Percentiles rank a stretch among this genome's conserved stretches.
These are phyloP conservation scores for Xanthostigma xanthostigma DNA, from an alignment of 2,888 invertebrate species.

Conservation along the genomic window DNA sequence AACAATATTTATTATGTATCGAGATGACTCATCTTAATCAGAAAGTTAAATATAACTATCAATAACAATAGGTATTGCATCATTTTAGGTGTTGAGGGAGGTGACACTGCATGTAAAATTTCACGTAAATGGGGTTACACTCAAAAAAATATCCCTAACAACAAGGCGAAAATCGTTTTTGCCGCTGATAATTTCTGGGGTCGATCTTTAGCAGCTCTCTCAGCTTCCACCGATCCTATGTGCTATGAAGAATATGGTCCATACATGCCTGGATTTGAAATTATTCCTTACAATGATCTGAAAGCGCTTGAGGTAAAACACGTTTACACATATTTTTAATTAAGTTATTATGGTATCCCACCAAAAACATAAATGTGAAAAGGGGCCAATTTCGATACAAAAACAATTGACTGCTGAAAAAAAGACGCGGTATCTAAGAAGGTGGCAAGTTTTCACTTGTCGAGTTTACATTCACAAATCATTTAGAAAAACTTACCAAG, in stretches of 20 bases:
- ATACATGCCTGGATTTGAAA: conserved; percentile 60
- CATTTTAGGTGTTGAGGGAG: conserved; percentile 55
- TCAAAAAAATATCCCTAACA: conserved; percentile 51
- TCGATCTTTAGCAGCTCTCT: conserved; percentile 62
- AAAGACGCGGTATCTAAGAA: too few relatives aligned
- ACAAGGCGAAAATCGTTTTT: conserved; percentile 57
- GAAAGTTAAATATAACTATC: neutral
- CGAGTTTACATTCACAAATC: too few relatives aligned
- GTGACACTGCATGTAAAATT: conserved; percentile 65
- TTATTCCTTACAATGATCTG: conserved; percentile 61
- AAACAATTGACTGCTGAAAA: too few relatives aligned
- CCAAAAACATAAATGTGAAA: too few relatives aligned
- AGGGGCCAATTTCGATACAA: too few relatives aligned
- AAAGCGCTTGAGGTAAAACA: conserved; percentile 45
- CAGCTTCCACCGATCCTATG: conserved; percentile 58
- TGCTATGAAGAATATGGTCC: conserved; percentile 62
- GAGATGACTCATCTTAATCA: too few relatives aligned
- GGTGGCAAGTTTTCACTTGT: too few relatives aligned
- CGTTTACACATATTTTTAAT: neutral
- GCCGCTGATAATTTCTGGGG: conserved; percentile 75
- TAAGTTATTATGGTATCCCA: neutral
- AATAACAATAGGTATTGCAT: neutral
- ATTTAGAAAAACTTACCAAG: too few relatives aligned
- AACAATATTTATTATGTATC: too few relatives aligned
- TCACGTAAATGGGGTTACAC: conserved; percentile 71